Base-by-base conservation (phyloP, 2,797 vertebrate species). In the Spinus pinus region DNA sequence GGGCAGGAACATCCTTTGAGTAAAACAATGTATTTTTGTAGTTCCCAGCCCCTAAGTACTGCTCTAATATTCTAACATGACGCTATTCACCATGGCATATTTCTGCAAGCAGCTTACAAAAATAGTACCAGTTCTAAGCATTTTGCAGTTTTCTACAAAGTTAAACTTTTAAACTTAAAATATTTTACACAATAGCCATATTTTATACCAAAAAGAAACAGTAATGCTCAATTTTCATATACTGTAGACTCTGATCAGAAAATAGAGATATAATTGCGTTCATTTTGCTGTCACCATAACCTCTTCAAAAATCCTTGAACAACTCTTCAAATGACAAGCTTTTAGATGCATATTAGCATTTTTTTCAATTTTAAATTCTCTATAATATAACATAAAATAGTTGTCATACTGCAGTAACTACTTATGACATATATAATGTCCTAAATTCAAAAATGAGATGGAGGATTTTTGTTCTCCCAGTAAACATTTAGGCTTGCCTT, bases 281-380 rank as follows among this genome's bases (percentile, higher is more conserved):
- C 98, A 98, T 98, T 98, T 98, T 97, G 97, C 98, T 98, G 98
- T 98, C 98, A 98, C 97, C 97, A 98, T 98, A 98, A 98, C 97
- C 97, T 98, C 98, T 98, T 98, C 97, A 98, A 97, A 98, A 98
- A 98, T 97, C 96, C 97, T 97, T 75, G 97, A 97, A 97, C 97
- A 98, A 98, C 96, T 98, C 97, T 97, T 97, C 96, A 98, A 97
- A 97, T 98, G 98, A 98, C 98, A 98, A 98, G 98, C 98, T 98
- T 98, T 98, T 98, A 98, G 98, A 98, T 98, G 97, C 95, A 97
- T 98, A 98, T 98, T 98, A 98, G 97, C 98, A 98, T 98, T 98
- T 98, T 96, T 97, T 97, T 97, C 97, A 96, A 98, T 98, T 97
- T 98, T 96, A 97, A 98, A 98, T 97, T 97, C 97, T 94, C 97